These are phyloP conservation scores for Caenorhabditis angaria DNA, from an alignment of 2,888 invertebrate species.

Conservation along the genomic window DNA sequence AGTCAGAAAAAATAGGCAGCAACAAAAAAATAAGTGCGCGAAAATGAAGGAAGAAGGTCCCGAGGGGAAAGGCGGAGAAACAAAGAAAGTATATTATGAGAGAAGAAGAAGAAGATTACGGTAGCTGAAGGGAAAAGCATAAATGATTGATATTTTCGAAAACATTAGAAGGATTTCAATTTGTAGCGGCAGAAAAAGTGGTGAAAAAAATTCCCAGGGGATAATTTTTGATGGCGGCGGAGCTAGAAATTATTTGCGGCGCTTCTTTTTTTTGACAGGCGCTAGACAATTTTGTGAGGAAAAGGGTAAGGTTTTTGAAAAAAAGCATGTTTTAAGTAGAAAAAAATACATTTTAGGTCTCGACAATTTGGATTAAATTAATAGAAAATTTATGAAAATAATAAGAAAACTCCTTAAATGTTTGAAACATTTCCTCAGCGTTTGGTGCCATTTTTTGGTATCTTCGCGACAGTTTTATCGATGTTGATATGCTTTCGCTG, in stretches of 20 bases:
- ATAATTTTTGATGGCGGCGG: no score
- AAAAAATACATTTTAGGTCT: no score
- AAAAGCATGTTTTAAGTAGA: no score
- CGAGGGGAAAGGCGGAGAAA: not conserved
- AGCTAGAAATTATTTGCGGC: no score
- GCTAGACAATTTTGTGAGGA: no score
- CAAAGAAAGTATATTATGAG: not conserved
- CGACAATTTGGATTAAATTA: slow-evolving; percentile 25
- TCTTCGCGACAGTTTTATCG: slow-evolving; percentile 84
- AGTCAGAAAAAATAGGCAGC: slow-evolving; percentile 8
- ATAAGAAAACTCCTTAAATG: slow-evolving; percentile 75
- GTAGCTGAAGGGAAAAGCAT: slow-evolving; percentile 17
- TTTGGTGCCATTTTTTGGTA: slow-evolving; percentile 84
- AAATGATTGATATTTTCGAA: slow-evolving; percentile 47
- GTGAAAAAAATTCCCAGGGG: slow-evolving; percentile 8
- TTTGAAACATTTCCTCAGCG: slow-evolving; percentile 82
- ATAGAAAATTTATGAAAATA: slow-evolving; percentile 9
- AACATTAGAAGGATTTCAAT: slow-evolving; percentile 22
- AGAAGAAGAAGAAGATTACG: slow-evolving; percentile 32
- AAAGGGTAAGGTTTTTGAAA: no score
- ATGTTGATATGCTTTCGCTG: slow-evolving; percentile 82
- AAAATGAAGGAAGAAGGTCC: slow-evolving; percentile 9
- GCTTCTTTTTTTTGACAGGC: no score
- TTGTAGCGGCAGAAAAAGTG: not conserved
- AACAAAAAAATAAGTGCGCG: slow-evolving; percentile 10